phyloP scores from a whole-genome alignment of 2,888 invertebrate genomes.

The Dasysyrphus albostriatus region DNA sequence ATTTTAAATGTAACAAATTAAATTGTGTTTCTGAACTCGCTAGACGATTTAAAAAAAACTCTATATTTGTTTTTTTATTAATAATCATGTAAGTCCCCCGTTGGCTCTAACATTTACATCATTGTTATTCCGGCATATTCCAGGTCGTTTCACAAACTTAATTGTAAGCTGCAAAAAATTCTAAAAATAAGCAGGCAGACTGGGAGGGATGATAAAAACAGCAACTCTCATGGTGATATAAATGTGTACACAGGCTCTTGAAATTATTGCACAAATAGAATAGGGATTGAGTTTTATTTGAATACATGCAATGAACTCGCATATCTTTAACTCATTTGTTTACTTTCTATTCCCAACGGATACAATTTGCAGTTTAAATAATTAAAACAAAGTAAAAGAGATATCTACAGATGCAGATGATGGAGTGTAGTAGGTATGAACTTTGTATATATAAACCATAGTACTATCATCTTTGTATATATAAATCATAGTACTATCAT shows the following conservation, averaged over 20 bases:
- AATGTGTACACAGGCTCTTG: not conserved
- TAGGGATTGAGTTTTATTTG: constrained; percentile 19
- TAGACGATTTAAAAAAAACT: not conserved
- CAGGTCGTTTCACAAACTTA: constrained; percentile 9
- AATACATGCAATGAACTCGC: not conserved
- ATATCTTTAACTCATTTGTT: constrained; percentile 11
- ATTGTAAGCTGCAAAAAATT: not conserved
- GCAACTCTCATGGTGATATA: not conserved
- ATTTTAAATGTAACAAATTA: too few species aligned
- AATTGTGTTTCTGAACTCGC: too few species aligned
- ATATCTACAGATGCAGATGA: not conserved
- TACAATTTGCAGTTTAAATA: constrained; percentile 47
- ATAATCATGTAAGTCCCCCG: not conserved
- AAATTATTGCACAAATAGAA: constrained; percentile 11
- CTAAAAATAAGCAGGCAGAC: constrained; percentile 1
- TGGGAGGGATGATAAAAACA: constrained; percentile 4
- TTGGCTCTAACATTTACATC: not conserved
- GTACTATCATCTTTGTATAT: too few species aligned
- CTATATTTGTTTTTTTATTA: not conserved
- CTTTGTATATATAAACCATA: too few species aligned
- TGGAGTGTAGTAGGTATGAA: not conserved
- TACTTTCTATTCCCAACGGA: constrained; percentile 26
- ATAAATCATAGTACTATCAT: too few species aligned
- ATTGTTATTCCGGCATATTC: not conserved
- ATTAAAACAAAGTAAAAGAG: constrained; percentile 5